Evolutionary conservation across 2,888 invertebrate species (phyloP).

Genomic region (Agriopis aurantiaria): DNA sequence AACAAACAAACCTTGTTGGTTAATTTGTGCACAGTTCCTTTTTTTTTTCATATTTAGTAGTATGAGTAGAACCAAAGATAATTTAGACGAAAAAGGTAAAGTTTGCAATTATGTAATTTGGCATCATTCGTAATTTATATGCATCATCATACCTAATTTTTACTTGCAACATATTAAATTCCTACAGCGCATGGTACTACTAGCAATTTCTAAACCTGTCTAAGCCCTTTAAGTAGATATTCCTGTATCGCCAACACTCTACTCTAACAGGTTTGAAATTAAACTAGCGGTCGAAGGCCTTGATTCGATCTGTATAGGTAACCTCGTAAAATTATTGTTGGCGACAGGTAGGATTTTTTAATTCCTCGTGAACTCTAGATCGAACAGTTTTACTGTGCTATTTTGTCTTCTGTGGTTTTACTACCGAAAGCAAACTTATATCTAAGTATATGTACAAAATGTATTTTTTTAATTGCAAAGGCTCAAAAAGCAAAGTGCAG

Average conservation of each 20-base stretch:
- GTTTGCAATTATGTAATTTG: too few relatives aligned
- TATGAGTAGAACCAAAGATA: too few relatives aligned
- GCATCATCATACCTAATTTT: too few relatives aligned
- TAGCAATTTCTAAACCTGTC: conserved; percentile 25
- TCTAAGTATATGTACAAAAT: neutral
- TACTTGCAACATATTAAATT: too few relatives aligned
- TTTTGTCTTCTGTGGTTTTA: neutral
- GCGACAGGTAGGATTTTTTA: conserved; percentile 3
- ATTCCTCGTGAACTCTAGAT: neutral
- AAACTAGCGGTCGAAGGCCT: conserved; percentile 22
- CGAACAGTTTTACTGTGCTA: neutral
- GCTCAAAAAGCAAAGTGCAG: neutral
- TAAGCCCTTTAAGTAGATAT: neutral
- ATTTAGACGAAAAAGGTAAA: too few relatives aligned
- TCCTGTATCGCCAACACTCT: conserved; percentile 7
- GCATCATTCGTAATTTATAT: too few relatives aligned
- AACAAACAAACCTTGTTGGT: too few relatives aligned
- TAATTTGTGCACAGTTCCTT: too few relatives aligned
- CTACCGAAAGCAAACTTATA: neutral
- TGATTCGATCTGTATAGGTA: conserved; percentile 17
- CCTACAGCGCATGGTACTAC: neutral
- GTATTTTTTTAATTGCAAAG: neutral
- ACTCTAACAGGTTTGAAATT: conserved; percentile 22
- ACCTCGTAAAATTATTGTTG: conserved; percentile 15
- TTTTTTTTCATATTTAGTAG: too few relatives aligned